Base-by-base conservation (phyloP, 2,888 invertebrate genomes). In the Ectropis crepuscularia region DNA sequence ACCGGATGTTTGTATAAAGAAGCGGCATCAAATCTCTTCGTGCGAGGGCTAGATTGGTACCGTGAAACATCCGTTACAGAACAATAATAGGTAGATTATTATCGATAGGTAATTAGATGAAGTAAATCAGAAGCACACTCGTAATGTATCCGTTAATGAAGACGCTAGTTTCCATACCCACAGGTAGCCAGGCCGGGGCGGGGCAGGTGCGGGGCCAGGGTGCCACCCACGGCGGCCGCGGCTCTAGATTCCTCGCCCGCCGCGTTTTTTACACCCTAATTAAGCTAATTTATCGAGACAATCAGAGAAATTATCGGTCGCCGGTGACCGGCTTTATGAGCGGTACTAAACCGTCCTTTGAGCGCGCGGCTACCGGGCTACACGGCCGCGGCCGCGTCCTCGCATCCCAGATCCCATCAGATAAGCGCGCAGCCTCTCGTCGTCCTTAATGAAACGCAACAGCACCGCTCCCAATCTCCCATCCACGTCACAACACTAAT, bases 231-330 rank as follows among this genome's bases (percentile, higher is more conserved):
- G 73, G 83, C 74, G 86, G 16, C 47, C 16, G 16, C 45, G 69
- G 84, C 82, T 81, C 89, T 90, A 90, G 90, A 88, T 89, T 87
- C 90, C 87, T 79, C 83, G 81, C 82, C 82, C 78, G 83, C 77
- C 79, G 78, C 80, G 80, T 89, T 88, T 89, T 90, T 90, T 89
- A 89, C 89, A 87, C 91, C 89, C 90, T 90, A 91, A 92, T 92
- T 92, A 92, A 90, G 86, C 87, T 92, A 91, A 91, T 92, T 92
- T 92, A 92, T 91, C 86, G 91, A 85, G 87, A 90, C 90, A 90
- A 89, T 89, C 87, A 87, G 85, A 84, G 85, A 86, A 90, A 87
- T 89, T 87, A 91, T 90, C 85, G 88, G 73, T 41, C 41, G 73
- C 74, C 83, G 81, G 85, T 80, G 75, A 79, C 77, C 79, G 87